Base-by-base conservation (phyloP, 2,113 vertebrate species). In the Mormyrus iriodes region DNA sequence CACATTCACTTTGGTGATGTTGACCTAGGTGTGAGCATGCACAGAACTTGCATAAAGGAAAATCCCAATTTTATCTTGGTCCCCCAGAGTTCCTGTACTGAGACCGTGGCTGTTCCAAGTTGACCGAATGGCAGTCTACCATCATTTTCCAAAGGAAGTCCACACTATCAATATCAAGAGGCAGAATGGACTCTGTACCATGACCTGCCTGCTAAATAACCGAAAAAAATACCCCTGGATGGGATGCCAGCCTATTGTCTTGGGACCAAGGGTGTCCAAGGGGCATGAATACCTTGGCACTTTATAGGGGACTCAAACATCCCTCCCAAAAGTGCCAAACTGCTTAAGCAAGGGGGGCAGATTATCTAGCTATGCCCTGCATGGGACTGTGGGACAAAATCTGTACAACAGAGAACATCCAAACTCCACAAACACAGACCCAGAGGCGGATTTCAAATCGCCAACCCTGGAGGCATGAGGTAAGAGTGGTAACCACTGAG, bases 71-170 rank as follows among this genome's bases (percentile, higher is more conserved):
- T 83, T 42, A 90, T 65, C 85, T 83, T 27, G 48, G 42, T 82
- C 31, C 48, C n/a, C 53, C 87, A 87, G n/a, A n/a, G 79, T 69
- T 87, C 86, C 85, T 61, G 55, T 85, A 24, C 88, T 61, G 51
- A 87, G 44, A 83, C 52, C 21, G 42, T 24, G 46, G 86, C 52
- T 42, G 31, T 35, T 39, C 69, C 69, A 42, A 69, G 53, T 84
- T 89, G 65, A 51, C 44, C 42, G 31, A 73, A 53, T 4, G 82
- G 35, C 84, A 55, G 44, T 90, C 53, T 87, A 51, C 42, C 73
- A 88, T 48, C 46, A 35, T 87, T 31, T 88, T 73, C 55, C 69
- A 65, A 65, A 90, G 12, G 73, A 88, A 86, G 35, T 69, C 44
- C 61, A n/a, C 1, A 9, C 1, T 61, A 44, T 89, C 17, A 39